phyloP scores from a whole-genome alignment of 2,797 vertebrate genomes.

The Benthosema pterotum region DNA sequence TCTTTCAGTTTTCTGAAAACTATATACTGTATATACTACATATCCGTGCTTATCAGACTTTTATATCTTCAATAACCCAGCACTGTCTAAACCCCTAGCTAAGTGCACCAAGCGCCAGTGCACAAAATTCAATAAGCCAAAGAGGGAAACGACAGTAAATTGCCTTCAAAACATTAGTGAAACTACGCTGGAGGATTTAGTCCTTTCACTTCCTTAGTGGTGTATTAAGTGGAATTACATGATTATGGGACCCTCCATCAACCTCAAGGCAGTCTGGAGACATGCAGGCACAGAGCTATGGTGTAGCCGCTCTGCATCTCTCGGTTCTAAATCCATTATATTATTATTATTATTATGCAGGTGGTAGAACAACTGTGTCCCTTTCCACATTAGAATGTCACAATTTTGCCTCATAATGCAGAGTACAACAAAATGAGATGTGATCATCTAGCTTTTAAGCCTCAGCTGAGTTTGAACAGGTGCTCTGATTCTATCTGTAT shows the following conservation, averaged over 20 bases:
- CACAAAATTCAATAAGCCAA: slow-evolving; percentile 57
- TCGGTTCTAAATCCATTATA: slow-evolving; percentile 2
- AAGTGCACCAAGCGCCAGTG: slow-evolving; percentile 39
- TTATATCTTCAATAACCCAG: slow-evolving; percentile 68
- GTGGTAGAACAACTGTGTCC: not conserved
- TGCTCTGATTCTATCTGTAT: no score
- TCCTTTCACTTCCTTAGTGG: slow-evolving; percentile 40
- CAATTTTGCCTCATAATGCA: no score
- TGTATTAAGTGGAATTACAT: slow-evolving; percentile 48
- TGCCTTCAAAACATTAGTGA: slow-evolving; percentile 48
- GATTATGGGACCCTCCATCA: slow-evolving; percentile 30
- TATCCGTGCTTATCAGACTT: no score
- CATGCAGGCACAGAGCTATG: slow-evolving; percentile 17
- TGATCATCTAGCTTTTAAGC: no score
- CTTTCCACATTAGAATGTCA: no score
- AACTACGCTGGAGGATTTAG: slow-evolving; percentile 60
- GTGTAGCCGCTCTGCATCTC: slow-evolving; percentile 3
- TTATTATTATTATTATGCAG: no score
- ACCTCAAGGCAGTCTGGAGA: slow-evolving; percentile 32
- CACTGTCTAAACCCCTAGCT: no score
- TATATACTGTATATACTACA: no score
- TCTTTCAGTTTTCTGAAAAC: no score
- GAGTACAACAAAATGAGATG: no score
- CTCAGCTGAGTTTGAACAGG: no score
- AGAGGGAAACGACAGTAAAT: slow-evolving; percentile 65